A percentile compares a stretch with the other conserved stretches of the same genome.
Evolutionary conservation across 2,797 vertebrate species (phyloP).

Genomic region (Eulemur rubriventer): DNA sequence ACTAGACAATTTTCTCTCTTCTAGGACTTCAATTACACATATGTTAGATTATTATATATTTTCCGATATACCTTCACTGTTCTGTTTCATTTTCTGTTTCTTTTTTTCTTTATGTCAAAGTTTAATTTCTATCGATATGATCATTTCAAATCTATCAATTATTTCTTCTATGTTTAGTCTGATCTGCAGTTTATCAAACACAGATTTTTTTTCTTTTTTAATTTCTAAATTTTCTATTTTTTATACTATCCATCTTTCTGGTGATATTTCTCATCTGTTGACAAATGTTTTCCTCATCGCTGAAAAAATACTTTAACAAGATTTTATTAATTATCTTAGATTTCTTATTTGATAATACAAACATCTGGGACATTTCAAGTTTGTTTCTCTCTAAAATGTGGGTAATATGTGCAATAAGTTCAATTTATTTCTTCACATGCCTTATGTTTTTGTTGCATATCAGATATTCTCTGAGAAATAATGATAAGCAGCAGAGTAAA

Average conservation of each 20-base stretch:
- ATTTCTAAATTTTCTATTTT: neutral
- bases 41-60: neutral
- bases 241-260: neutral
- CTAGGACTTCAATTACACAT: neutral
- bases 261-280: neutral
- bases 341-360: neutral
- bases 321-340: neutral
- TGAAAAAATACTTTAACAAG: neutral
- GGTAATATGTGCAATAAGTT: neutral
- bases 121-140: neutral
- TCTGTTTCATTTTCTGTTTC: neutral
- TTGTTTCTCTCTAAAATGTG: neutral
- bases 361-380: neutral
- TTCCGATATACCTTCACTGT: neutral
- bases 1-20: neutral
- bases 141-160: neutral
- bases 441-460: neutral
- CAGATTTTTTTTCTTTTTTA: neutral
- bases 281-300: neutral
- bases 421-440: no score
- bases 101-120: neutral
- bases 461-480: neutral
- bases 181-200: neutral
- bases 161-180: neutral
- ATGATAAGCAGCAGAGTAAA: neutral